Evolutionary conservation across 2,113 vertebrate species (phyloP), one percentile per base, ranked within the genome.

Genomic region (Amphiprion percula): DNA sequence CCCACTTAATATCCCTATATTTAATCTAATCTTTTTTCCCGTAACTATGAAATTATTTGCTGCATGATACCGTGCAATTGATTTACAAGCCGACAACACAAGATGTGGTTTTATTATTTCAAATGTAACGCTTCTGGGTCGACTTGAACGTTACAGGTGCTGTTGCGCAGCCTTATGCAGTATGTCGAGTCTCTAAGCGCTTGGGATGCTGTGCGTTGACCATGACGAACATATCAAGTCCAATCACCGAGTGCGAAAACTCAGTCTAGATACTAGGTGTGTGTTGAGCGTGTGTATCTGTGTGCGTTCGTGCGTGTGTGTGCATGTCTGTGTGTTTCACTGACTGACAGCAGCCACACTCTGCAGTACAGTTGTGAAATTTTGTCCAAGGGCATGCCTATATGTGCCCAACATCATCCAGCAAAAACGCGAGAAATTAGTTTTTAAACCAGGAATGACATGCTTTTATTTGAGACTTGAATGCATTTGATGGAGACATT

Each of bases 171-270:
- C 50, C 56, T 5, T 33, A 28, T 82, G 87, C 87, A 77, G 84
- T n/a, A 55, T 55, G 82, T 63, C 54, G 78, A 64, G 70, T 59
- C 68, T 77, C 67, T 46, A 33, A 49, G 84, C 41, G 62, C 41
- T 33, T 28, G 65, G 63, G 79, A 67, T 30, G 74, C 58, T 86
- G 85, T 77, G 86, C 84, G 79, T 83, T 63, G 72, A 84, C 66
- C 74, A 61, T 86, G 86, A 92, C 87, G 74, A 58, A 75, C 33
- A 69, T 63, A 83, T 85, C 84, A 83, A 88, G 82, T 87, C 87
- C 86, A 82, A 88, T 88, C 88, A 79, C 44, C 4, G 74, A 28
- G 67, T 76, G 77, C 3, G 49, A 90, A 83, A 89, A 86, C 73
- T 84, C 88, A 87, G 68, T 86, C 80, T 53, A 47, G 68, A 79